A percentile compares a stretch with the other conserved stretches of the same genome.
phyloP scores from a whole-genome alignment of 2,797 vertebrate genomes.

The Echiichthys vipera region DNA sequence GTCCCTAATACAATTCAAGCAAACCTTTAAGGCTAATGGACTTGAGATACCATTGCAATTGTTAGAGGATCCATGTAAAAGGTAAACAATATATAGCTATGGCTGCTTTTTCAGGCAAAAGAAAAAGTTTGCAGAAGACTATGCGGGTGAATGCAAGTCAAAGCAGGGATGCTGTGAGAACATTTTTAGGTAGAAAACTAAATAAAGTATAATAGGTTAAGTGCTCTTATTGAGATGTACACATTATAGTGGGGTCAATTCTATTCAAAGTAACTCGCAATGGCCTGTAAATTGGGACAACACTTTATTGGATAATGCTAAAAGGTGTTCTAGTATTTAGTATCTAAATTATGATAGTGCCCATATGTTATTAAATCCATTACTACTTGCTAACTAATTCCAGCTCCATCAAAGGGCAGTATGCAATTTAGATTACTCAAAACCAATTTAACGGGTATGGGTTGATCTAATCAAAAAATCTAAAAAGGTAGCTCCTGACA shows the following conservation, averaged over 20 bases:
- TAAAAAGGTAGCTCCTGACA: conserved; percentile 40
- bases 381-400: conserved; percentile 12
- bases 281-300: neutral
- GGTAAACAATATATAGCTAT: conserved; percentile 29
- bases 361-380: conserved; percentile 31
- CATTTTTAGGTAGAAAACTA: neutral
- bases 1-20: conserved; percentile 67
- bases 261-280: neutral
- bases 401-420: conserved; percentile 11
- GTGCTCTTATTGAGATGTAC: neutral
- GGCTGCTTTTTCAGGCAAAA: neutral
- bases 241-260: neutral
- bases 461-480: conserved; percentile 60
- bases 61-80: conserved; percentile 31
- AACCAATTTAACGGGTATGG: no score
- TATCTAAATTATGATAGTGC: neutral
- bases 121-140: neutral
- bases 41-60: conserved; percentile 57
- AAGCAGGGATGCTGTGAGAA: neutral
- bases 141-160: conserved; percentile 4
- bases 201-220: neutral
- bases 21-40: conserved; percentile 79
- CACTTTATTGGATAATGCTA: neutral
- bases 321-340: neutral
- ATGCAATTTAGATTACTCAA: conserved; percentile 25